These are phyloP conservation scores for Salmo trutta DNA, from an alignment of 2,797 vertebrate species.

Conservation along the genomic window DNA sequence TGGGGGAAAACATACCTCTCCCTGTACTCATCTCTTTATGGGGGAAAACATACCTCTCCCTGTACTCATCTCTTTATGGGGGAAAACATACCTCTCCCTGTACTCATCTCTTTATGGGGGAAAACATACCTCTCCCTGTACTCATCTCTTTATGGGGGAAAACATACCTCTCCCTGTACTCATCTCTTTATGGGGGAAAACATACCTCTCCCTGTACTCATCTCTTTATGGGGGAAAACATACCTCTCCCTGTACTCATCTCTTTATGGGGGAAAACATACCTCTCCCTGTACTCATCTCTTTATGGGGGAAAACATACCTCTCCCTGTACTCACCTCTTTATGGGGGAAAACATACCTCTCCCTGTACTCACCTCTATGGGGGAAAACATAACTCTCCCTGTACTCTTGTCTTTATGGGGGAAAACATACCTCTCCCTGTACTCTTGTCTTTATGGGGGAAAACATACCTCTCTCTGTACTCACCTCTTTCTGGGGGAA, in stretches of 20 bases:
- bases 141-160: constrained; percentile 46
- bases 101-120: constrained; percentile 41
- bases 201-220: constrained; percentile 39
- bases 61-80: constrained; percentile 38
- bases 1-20: constrained; percentile 33
- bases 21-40: constrained; percentile 36
- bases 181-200: constrained; percentile 46
- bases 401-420: constrained; percentile 38
- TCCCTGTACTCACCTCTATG: constrained; percentile 35
- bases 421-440: background rate
- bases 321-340: constrained; percentile 32
- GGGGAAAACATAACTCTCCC: constrained; percentile 48
- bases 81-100: too few relatives aligned
- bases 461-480: constrained; percentile 17
- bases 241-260: constrained; percentile 36
- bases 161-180: constrained; percentile 17
- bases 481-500: constrained; percentile 46
- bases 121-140: constrained; percentile 21
- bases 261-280: constrained; percentile 31
- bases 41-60: too few relatives aligned
- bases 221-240: constrained; percentile 49
- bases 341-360: constrained; percentile 44
- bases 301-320: constrained; percentile 45
- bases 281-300: constrained; percentile 14
- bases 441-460: constrained; percentile 45